Evolutionary conservation across 2,797 vertebrate species (phyloP).

Genomic region (Falco peregrinus): DNA sequence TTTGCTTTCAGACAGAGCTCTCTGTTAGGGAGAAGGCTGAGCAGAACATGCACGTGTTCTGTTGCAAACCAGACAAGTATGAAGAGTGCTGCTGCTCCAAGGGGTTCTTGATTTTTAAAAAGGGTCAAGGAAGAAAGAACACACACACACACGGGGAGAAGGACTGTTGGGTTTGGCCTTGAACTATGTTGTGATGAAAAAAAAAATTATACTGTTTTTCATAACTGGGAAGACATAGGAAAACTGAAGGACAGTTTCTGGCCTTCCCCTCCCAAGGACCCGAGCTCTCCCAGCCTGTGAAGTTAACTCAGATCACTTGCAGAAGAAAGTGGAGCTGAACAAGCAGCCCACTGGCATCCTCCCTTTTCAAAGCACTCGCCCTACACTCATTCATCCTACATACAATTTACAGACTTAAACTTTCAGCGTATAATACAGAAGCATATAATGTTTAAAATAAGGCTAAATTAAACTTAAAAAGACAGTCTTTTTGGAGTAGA

Average conservation of each 20-base stretch:
- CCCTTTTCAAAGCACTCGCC: background rate
- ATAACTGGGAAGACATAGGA: background rate
- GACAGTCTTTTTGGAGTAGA: background rate
- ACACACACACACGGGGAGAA: background rate
- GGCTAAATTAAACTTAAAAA: background rate
- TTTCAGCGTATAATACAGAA: background rate
- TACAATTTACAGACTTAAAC: background rate
- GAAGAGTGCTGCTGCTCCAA: background rate
- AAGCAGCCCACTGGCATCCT: background rate
- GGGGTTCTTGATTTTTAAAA: background rate
- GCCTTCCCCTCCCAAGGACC: background rate
- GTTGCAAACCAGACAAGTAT: background rate
- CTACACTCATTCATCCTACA: background rate
- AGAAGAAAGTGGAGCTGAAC: background rate
- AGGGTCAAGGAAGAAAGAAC: background rate
- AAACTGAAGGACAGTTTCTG: background rate
- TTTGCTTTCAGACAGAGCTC: background rate
- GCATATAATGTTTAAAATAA: background rate
- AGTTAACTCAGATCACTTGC: fast-evolving
- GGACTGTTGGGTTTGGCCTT: background rate
- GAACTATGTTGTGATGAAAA: background rate
- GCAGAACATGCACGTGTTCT: fast-evolving
- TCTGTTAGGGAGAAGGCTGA: background rate
- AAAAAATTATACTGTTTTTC: background rate
- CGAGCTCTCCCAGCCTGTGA: background rate